These are phyloP conservation scores for Eriocheir sinensis DNA, from an alignment of 1,140 invertebrate genomes.

Conservation along the genomic window DNA sequence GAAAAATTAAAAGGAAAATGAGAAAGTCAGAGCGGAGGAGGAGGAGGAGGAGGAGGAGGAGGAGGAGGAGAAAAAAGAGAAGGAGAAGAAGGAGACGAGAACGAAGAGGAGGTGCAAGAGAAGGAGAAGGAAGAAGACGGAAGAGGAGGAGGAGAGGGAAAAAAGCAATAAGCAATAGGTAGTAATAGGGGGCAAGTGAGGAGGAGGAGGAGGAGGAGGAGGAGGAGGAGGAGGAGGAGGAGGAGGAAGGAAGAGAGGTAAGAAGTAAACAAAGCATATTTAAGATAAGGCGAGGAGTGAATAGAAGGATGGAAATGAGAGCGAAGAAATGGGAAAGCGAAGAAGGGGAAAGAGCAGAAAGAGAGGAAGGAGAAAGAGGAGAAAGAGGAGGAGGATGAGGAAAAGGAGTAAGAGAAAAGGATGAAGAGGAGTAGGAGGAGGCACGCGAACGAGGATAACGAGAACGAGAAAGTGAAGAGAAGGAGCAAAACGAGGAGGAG, in stretches of 20 bases:
- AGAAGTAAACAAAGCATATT: neutral
- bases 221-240: neutral
- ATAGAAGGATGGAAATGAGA: slow-evolving; percentile 8
- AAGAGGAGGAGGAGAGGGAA: neutral
- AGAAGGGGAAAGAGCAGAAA: neutral
- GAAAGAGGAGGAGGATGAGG: neutral
- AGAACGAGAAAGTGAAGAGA: neutral
- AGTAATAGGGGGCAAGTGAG: neutral
- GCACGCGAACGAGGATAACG: neutral
- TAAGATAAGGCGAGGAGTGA: neutral
- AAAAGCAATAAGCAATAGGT: neutral
- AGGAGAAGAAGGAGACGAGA: neutral
- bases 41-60: neutral
- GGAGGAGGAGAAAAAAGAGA: neutral
- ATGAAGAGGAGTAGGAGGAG: no score
- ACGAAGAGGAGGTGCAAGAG: neutral
- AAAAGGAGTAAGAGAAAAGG: neutral
- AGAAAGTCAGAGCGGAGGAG: neutral
- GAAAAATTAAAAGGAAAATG: neutral
- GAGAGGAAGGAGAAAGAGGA: slow-evolving; percentile 6
- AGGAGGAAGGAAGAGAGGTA: neutral
- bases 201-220: neutral
- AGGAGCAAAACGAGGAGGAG: neutral
- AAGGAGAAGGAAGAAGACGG: neutral
- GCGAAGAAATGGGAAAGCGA: neutral